These are phyloP conservation scores for Crotalus helleri DNA, from an alignment of 2,113 vertebrate genomes.

Conservation along the genomic window DNA sequence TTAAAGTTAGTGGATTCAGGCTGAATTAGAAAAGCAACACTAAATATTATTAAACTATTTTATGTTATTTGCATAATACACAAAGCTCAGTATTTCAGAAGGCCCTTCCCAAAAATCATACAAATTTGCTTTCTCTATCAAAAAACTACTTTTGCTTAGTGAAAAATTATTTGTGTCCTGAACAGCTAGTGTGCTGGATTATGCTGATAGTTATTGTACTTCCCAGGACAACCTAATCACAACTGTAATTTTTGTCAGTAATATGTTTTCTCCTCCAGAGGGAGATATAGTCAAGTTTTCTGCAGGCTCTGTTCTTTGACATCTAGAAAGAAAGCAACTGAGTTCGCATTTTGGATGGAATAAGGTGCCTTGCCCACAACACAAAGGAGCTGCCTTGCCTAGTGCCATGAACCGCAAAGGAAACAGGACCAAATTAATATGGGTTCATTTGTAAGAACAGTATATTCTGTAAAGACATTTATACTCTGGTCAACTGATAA, in stretches of 20 bases:
- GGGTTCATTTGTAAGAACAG: not conserved
- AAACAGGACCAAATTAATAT: not conserved
- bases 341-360: not conserved
- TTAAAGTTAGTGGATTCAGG: not conserved
- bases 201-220: too few species aligned
- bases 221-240: not conserved
- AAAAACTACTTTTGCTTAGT: not conserved
- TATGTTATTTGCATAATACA: not conserved
- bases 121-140: not conserved
- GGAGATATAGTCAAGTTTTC: not conserved
- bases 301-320: not conserved
- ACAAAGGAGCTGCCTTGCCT: not conserved
- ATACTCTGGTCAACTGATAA: not conserved
- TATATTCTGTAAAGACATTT: not conserved
- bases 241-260: not conserved
- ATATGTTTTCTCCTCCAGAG: not conserved
- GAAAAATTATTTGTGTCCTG: not conserved
- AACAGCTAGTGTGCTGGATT: not conserved
- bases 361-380: not conserved
- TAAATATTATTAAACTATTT: not conserved
- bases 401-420: not conserved
- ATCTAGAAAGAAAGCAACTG: not conserved
- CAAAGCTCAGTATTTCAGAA: not conserved
- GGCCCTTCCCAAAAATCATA: not conserved
- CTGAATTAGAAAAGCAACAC: not conserved